Percentiles rank a stretch among this genome's conserved stretches.
Evolutionary conservation across 2,113 vertebrate genomes (phyloP).

Genomic region (Sitta europaea): DNA sequence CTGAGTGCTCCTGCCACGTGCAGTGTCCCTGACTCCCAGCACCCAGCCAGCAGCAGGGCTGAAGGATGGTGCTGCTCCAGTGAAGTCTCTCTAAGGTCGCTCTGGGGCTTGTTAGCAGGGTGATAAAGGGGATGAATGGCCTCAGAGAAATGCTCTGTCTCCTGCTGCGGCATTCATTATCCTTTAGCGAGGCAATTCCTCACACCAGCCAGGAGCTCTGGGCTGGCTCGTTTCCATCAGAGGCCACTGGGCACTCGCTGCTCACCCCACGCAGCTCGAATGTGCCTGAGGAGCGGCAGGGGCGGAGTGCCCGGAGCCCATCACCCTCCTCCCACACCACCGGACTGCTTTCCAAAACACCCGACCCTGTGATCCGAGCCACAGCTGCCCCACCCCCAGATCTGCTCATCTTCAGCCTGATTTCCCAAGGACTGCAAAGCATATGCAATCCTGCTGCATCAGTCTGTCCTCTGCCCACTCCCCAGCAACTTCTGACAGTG

Average conservation of each 20-base stretch:
- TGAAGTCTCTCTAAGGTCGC: not conserved
- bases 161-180: slow-evolving; percentile 24
- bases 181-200: slow-evolving; percentile 12
- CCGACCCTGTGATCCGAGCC: accelerated
- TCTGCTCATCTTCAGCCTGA: not conserved
- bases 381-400: not conserved
- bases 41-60: not conserved
- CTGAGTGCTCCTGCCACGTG: accelerated
- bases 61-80: not conserved
- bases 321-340: not conserved
- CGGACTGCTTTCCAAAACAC: not conserved
- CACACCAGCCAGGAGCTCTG: not conserved
- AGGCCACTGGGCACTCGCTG: not conserved
- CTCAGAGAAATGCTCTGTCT: slow-evolving; percentile 49
- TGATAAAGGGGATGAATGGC: slow-evolving; percentile 55
- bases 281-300: not conserved
- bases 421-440: not conserved
- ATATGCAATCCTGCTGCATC: not conserved
- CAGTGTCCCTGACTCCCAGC: not conserved
- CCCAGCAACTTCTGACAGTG: not conserved
- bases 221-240: not conserved
- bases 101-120: slow-evolving; percentile 48
- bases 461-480: slow-evolving; percentile 1
- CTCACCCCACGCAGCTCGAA: not conserved
- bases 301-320: not conserved